A percentile compares a stretch with the other conserved stretches of the same genome.
These are phyloP conservation scores for Danio rerio DNA, from an alignment of 2,113 vertebrate genomes.

Conservation along the genomic window GRCz12tu NC_133180.1:32341501-32342000, in stretches of 20 bases:
- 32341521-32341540: constrained; percentile 33
- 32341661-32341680: not conserved
- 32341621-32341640: constrained; percentile 10
- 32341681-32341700: not conserved
- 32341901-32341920: not conserved
- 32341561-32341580: not conserved
- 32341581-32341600: constrained; percentile 29
- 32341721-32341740: constrained; percentile 95
- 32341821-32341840: not conserved
- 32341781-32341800: not conserved
- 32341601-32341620: not conserved
- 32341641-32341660: constrained; percentile 19
- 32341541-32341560: constrained; percentile 6
- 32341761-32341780: constrained; percentile 71
- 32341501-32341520: not conserved
- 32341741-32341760: constrained; percentile 90
- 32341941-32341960: not conserved
- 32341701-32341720: constrained; percentile 67
- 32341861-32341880: no score
- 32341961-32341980: not conserved
- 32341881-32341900: no score
- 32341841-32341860: not conserved
- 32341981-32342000: not conserved
- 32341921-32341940: not conserved
- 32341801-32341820: not conserved